A percentile compares a stretch with the other conserved stretches of the same genome.
Conservation (phyloP, 2,888 invertebrate species). For the Fragum whitleyi region DNA sequence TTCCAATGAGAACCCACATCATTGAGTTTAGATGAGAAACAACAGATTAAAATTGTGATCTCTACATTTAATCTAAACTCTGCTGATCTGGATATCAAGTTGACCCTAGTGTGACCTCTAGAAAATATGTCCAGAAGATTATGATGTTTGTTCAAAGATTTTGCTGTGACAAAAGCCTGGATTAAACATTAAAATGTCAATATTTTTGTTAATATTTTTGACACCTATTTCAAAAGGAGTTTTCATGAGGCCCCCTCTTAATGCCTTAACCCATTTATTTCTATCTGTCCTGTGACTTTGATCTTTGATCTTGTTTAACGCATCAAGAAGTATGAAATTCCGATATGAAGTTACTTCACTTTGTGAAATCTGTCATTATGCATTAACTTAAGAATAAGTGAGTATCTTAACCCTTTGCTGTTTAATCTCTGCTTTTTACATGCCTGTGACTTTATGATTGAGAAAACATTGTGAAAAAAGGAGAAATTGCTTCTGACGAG, state of each 20-base stretch:
- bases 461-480: too few species aligned
- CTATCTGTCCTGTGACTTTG: conserved; percentile 8
- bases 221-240: conserved; percentile 25
- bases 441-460: too few species aligned
- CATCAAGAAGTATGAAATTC: not conserved
- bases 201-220: conserved; percentile 30
- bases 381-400: not conserved
- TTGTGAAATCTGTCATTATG: not conserved
- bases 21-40: too few species aligned
- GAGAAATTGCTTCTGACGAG: too few species aligned
- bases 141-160: conserved; percentile 18
- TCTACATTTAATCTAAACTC: too few species aligned
- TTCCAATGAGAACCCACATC: too few species aligned
- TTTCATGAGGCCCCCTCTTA: not conserved
- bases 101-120: not conserved
- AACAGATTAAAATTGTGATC: too few species aligned
- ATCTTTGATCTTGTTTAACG: conserved; percentile 10
- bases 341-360: not conserved
- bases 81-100: too few species aligned
- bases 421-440: too few species aligned
- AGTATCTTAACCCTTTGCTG: too few species aligned
- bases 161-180: conserved; percentile 19
- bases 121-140: conserved; percentile 25
- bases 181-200: conserved; percentile 11
- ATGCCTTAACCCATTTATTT: conserved; percentile 24